Conservation (phyloP, 2,113 vertebrate species). For the Genyomyrus donnyi region DNA sequence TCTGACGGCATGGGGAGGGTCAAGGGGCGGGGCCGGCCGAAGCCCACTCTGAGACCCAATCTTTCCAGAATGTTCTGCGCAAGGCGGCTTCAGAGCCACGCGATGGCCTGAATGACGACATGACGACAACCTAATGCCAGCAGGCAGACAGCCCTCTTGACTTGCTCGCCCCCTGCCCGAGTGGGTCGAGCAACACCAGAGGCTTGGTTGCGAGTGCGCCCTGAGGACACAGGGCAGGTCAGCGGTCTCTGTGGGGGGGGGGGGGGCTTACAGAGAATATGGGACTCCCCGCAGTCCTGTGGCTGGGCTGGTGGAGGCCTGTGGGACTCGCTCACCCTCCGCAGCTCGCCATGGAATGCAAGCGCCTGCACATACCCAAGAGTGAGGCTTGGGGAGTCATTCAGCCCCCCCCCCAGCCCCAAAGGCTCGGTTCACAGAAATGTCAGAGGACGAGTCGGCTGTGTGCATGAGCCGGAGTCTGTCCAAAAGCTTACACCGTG, state of each 20-base stretch:
- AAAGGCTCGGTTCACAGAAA: conserved; percentile 51
- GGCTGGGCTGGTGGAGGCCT: conserved; percentile 57
- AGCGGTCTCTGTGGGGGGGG: conserved; percentile 43
- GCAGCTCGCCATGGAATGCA: conserved; percentile 67
- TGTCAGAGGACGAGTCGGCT: conserved; percentile 41
- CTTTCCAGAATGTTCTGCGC: background rate
- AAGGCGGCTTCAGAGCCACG: background rate
- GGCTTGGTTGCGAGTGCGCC: conserved; percentile 41
- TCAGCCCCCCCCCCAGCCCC: conserved; percentile 39
- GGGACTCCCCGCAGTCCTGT: conserved; percentile 64
- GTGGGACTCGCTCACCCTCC: conserved; percentile 62
- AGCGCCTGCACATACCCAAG: conserved; percentile 65
- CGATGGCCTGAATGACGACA: background rate
- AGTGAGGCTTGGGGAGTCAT: conserved; percentile 65
- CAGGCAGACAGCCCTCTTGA: background rate
- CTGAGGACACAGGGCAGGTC: conserved; percentile 59
- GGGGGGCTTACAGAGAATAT: conserved; percentile 51
- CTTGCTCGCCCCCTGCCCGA: background rate
- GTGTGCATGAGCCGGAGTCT: conserved; percentile 39
- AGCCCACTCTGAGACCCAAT: background rate
- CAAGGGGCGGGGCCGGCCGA: background rate
- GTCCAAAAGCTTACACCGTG: conserved; percentile 71
- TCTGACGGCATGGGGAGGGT: background rate
- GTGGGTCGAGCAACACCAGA: conserved; percentile 6
- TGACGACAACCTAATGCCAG: background rate